Evolutionary conservation across 2,113 vertebrate species (phyloP), one percentile per base, ranked within the genome.

Genomic region (Condylura cristata): DNA sequence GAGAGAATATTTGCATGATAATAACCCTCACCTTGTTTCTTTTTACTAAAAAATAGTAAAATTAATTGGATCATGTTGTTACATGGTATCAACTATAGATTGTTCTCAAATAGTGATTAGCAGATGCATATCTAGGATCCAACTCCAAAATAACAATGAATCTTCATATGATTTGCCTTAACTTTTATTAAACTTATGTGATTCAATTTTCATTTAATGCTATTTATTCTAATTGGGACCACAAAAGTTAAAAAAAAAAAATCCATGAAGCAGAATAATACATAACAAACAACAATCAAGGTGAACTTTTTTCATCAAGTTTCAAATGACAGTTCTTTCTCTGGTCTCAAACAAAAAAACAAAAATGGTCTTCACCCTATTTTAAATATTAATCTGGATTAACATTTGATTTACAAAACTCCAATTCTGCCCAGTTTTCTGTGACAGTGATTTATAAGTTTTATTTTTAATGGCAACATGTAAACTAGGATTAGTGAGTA

Each of bases 361-460:
- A 65, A 39, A 72, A 17, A 22, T 7, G n/a, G 41, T 53, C 5
- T 4, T 32, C 87, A 71, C 12, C 1, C 44, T 61, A 20, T 79
- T 83, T n/a, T 17, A 86, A 84, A 71, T 78, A 82, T 53, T 51
- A 76, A 65, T 66, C 30, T 90, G 20, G 3, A 44, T 56, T 89
- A 2, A 60, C 41, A 86, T 34, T 1, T 46, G 1, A 70, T 41
- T 41, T 71, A 80, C 37, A 34, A 48, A 51, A 14, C 2, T 82
- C 53, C 41, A 53, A 53, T 84, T 72, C 11, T 79, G 1, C 12
- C 11, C 5, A 5, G 2, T 51, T 63, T 30, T 68, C 24, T 75
- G 5, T n/a, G 37, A 39, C 7, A 74, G 20, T 80, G 1, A 3
- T 78, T 12, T 14, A 11, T 74, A 66, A 51, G 3, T 22, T 83